Evolutionary conservation across 1,140 invertebrate species (phyloP).

Genomic region (Thalassaphorura encarpata): DNA sequence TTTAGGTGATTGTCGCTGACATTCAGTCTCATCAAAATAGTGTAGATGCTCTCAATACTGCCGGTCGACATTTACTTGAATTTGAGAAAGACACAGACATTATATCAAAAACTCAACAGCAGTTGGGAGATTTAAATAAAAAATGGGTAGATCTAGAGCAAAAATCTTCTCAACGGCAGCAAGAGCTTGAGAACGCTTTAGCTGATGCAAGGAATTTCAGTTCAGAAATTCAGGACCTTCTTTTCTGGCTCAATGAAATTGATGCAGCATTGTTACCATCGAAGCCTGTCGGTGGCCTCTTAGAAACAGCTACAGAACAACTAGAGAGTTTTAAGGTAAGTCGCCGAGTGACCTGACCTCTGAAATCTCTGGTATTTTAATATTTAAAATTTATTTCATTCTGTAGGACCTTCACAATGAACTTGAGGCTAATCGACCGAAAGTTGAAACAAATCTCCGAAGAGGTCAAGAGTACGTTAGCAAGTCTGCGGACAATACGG

Average conservation of each 20-base stretch:
- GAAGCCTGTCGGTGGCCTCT: conserved; percentile 81
- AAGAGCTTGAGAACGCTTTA: conserved; percentile 81
- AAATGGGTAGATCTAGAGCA: conserved; percentile 79
- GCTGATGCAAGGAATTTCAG: conserved; percentile 86
- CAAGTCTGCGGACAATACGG: conserved; percentile 63
- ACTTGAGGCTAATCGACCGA: conserved; percentile 76
- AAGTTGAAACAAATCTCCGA: conserved; percentile 76
- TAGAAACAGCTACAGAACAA: conserved; percentile 94
- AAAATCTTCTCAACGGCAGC: conserved; percentile 73
- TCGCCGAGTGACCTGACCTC: too few species aligned
- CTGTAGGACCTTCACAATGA: conserved; percentile 74
- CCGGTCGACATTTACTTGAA: conserved; percentile 79
- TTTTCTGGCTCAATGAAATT: conserved; percentile 88
- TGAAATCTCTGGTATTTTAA: too few species aligned
- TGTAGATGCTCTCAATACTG: conserved; percentile 90
- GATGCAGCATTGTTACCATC: conserved; percentile 84
- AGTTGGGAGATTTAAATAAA: conserved; percentile 74
- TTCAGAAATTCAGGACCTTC: conserved; percentile 86
- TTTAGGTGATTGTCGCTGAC: conserved; percentile 79
- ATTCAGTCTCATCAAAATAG: conserved; percentile 94
- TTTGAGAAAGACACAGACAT: conserved; percentile 71
- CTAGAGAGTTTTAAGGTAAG: conserved; percentile 84
- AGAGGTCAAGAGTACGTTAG: conserved; percentile 84
- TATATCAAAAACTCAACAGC: conserved; percentile 77
- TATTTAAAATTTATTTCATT: background rate